These are phyloP conservation scores for Nematostella vectensis DNA, from an alignment of 92 coral and sea anemone species.

Conservation along the genomic window DNA sequence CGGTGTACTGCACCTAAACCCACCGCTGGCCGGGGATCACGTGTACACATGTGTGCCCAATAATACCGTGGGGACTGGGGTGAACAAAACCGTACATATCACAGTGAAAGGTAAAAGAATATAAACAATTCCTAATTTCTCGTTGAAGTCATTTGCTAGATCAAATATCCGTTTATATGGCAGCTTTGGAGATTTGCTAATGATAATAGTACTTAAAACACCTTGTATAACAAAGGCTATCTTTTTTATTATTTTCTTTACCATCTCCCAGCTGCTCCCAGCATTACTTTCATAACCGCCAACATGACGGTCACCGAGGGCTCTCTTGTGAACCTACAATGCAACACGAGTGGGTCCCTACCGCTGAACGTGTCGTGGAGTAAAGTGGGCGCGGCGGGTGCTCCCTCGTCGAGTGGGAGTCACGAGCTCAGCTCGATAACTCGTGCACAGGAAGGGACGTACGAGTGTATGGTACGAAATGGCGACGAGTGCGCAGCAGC, in stretches of 20 bases:
- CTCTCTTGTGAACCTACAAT: conserved; percentile 1
- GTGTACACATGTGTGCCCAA: conserved; percentile 35
- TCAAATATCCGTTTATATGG: too few species aligned
- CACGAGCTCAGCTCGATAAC: background rate
- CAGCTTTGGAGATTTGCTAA: too few species aligned
- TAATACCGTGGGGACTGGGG: conserved; percentile 29
- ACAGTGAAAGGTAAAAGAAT: conserved; percentile 25
- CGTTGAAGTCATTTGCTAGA: too few species aligned
- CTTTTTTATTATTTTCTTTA: too few species aligned
- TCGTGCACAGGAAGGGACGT: conserved; percentile 25
- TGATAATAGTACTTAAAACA: too few species aligned
- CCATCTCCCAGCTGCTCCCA: conserved; percentile 13
- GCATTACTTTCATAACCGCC: conserved; percentile 5
- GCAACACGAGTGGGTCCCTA: conserved; percentile 20
- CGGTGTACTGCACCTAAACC: conserved; percentile 6
- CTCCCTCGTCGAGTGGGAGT: background rate
- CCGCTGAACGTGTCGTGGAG: conserved; percentile 18
- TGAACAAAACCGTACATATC: conserved; percentile 16
- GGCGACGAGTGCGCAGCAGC: conserved; percentile 31
- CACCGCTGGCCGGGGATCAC: conserved; percentile 11
- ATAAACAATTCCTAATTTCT: background rate
- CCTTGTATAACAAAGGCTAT: too few species aligned
- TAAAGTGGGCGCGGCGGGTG: conserved; percentile 1
- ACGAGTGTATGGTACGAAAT: conserved; percentile 31
- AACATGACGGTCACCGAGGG: conserved; percentile 9